These are phyloP conservation scores for Adelphocoris suturalis DNA, from an alignment of 2,888 invertebrate genomes.

Conservation along the genomic window DNA sequence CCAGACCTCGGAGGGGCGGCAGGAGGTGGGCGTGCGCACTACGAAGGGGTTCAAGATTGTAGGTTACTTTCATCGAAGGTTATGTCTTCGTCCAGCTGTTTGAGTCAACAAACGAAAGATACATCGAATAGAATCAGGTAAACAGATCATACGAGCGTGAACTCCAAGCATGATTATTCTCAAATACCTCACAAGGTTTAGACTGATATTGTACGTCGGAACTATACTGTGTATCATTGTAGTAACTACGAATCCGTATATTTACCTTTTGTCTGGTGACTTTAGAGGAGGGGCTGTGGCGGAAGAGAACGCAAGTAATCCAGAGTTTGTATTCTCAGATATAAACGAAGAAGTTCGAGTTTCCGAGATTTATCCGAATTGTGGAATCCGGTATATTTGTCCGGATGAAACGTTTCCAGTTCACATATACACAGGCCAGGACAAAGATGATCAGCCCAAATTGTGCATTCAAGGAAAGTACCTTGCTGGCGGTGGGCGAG, in stretches of 20 bases:
- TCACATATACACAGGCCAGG: constrained; percentile 80
- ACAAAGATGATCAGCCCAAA: constrained; percentile 80
- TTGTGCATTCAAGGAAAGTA: constrained; percentile 81
- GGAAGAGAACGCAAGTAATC: constrained; percentile 48
- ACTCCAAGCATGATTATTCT: constrained; percentile 65
- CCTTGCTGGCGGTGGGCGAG: constrained; percentile 80
- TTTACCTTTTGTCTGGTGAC: constrained; percentile 55
- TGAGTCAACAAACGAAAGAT: background rate
- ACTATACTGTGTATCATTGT: constrained; percentile 69
- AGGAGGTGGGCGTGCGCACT: constrained; percentile 46
- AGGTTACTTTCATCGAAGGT: constrained; percentile 18
- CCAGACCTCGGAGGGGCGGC: constrained; percentile 1
- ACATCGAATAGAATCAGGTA: background rate
- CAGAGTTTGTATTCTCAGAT: constrained; percentile 52
- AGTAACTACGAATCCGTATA: constrained; percentile 67
- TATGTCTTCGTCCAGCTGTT: constrained; percentile 4
- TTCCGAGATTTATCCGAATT: constrained; percentile 78
- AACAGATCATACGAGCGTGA: background rate
- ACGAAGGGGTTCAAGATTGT: background rate
- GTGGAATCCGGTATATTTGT: constrained; percentile 79
- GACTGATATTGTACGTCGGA: constrained; percentile 70
- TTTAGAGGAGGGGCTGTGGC: constrained; percentile 20
- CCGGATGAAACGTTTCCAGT: constrained; percentile 78
- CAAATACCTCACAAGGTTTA: constrained; percentile 68
- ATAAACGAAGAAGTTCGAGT: constrained; percentile 73